Base-by-base conservation (phyloP, 2,888 invertebrate genomes). In the Leptinotarsa juncta region DNA sequence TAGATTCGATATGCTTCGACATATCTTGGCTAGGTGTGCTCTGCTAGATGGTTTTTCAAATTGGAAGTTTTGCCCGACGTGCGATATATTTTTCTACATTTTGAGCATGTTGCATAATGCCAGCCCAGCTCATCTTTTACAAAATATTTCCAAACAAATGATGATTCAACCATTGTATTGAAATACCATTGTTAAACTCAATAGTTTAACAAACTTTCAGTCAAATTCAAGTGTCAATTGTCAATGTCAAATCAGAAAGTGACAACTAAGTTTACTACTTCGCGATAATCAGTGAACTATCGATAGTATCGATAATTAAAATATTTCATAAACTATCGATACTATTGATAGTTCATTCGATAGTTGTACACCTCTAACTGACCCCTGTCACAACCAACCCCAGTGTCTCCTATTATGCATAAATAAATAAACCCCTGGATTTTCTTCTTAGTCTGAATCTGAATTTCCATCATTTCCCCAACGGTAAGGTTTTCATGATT, bases 131-230 rank as follows among this genome's bases (percentile, higher is more conserved):
- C 14, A 32, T 62, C 60, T 26, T 26, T 32, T 12, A 62, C 26
- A 62, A 62, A 62, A 62, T 62, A 26, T 16, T 62, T 62, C 60
- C 60, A 62, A 32, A 62, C 26, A 62, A 62, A 62, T 15, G 26
- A 16, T n/a, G 60, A 62, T 62, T 32, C 16, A 50, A 50, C 50
- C 50, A 50, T 50, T 50, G 50, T 14, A 50, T 16, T 50, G 16
- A 50, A 50, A 50, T 16, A 16, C n/a, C n/a, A n/a, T n/a, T n/a
- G n/a, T n/a, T n/a, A n/a, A n/a, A n/a, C 15, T 50, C 50, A 50
- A 50, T 50, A 50, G 50, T 50, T 50, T 50, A 50, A 50, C 50
- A 16, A 50, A 50, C 3, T 50, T 50, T 5, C 4, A 50, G 50
- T 50, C 50, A 16, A 50, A 50, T 50, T 50, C 50, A 50, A 50